A percentile compares a stretch with the other conserved stretches of the same genome.
phyloP scores from a whole-genome alignment of 2,113 vertebrate species.

The Excalfactoria chinensis region DNA sequence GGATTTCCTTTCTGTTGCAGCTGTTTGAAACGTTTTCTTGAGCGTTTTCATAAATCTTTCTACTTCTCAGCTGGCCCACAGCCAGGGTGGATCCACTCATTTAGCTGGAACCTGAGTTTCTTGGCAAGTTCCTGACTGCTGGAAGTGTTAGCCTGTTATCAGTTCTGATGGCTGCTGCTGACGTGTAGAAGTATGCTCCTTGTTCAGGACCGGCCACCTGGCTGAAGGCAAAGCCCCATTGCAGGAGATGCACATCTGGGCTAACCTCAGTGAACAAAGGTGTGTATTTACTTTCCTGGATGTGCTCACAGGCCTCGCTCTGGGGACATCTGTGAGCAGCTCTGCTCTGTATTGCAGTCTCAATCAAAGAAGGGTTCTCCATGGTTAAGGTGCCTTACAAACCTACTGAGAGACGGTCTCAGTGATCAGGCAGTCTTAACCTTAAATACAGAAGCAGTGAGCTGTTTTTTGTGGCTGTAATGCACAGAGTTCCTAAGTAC shows the following conservation, averaged over 20 bases:
- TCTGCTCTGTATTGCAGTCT: neutral
- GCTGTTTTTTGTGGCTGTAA: neutral
- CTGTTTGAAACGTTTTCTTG: conserved; percentile 53
- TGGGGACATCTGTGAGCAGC: neutral
- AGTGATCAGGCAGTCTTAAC: rapidly evolving
- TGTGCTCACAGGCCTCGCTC: neutral
- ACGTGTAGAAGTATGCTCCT: neutral
- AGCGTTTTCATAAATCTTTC: conserved; percentile 66
- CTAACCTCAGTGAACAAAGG: neutral
- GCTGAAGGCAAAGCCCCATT: neutral
- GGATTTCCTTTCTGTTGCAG: conserved; percentile 65
- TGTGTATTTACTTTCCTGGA: neutral
- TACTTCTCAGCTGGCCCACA: conserved; percentile 31
- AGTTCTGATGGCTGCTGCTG: neutral
- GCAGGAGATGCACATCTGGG: neutral
- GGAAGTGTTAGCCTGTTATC: neutral
- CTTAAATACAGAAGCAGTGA: neutral
- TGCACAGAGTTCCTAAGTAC: rapidly evolving
- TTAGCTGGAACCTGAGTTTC: conserved; percentile 3
- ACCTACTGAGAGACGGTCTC: neutral
- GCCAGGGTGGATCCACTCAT: conserved; percentile 50
- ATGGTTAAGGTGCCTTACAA: rapidly evolving
- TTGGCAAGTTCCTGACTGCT: neutral
- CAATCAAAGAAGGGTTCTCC: neutral
- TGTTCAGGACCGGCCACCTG: neutral